A percentile compares a stretch with the other conserved stretches of the same genome.
phyloP scores from a whole-genome alignment of 2,888 invertebrate genomes.

The Synanthedon formicaeformis region DNA sequence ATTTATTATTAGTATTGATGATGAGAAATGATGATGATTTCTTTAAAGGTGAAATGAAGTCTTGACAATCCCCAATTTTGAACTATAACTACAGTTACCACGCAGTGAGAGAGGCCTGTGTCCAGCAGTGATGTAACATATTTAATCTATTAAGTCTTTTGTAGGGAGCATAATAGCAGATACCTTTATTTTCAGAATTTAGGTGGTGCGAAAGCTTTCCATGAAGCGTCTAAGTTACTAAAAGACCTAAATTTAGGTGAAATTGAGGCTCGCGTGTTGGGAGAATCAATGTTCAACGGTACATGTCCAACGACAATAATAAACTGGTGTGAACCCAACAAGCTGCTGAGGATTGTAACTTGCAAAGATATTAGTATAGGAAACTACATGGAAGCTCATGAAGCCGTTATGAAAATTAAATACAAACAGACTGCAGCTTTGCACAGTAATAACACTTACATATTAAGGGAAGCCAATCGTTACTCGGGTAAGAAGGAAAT shows the following conservation, averaged over 20 bases:
- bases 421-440: constrained; percentile 53
- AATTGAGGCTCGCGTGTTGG: constrained; percentile 47
- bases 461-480: constrained; percentile 54
- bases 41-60: too few relatives aligned
- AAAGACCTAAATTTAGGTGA: constrained; percentile 53
- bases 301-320: constrained; percentile 57
- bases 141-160: too few relatives aligned
- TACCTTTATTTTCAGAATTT: constrained; percentile 40
- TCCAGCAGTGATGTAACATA: too few relatives aligned
- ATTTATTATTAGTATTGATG: too few relatives aligned
- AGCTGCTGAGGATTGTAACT: constrained; percentile 51
- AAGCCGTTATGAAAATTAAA: constrained; percentile 57
- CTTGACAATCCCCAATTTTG: too few relatives aligned
- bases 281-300: constrained; percentile 57
- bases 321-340: constrained; percentile 60
- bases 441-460: constrained; percentile 60
- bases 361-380: constrained; percentile 65
- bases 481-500: constrained; percentile 45
- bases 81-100: too few relatives aligned
- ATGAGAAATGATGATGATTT: too few relatives aligned
- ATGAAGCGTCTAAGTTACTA: constrained; percentile 55
- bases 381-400: constrained; percentile 67
- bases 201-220: constrained; percentile 55
- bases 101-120: too few relatives aligned
- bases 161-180: too few relatives aligned